Evolutionary conservation across 2,113 vertebrate genomes (phyloP).

Genomic region (Callorhinus ursinus): DNA sequence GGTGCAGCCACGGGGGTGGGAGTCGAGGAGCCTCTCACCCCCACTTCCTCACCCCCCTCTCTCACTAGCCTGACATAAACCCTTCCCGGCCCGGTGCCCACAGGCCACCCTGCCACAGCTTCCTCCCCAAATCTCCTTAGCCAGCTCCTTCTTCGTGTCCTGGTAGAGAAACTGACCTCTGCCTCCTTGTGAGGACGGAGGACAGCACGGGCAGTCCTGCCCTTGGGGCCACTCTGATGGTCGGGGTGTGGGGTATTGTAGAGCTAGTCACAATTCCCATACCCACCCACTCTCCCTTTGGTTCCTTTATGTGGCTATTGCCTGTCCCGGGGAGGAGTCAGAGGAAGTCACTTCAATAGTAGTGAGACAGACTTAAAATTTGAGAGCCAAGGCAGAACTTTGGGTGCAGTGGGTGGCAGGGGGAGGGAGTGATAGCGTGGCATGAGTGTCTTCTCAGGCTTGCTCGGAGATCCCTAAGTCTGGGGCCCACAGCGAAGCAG

Average conservation of each 20-base stretch:
- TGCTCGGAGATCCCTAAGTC: not conserved
- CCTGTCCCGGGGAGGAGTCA: not conserved
- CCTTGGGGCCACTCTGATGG: not conserved
- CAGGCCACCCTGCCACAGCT: not conserved
- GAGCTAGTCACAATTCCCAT: not conserved
- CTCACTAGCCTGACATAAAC: not conserved
- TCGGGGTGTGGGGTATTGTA: not conserved
- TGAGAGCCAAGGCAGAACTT: not conserved
- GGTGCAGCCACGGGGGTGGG: not conserved
- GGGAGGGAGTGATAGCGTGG: not conserved
- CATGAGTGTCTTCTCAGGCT: not conserved
- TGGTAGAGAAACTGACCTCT: not conserved
- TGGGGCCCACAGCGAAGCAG: not conserved
- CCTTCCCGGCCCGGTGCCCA: not conserved
- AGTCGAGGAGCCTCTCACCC: fast-evolving
- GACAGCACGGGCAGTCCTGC: not conserved
- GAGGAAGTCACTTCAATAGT: not conserved
- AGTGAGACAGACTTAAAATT: not conserved
- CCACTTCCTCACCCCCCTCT: not conserved
- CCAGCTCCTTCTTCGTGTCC: not conserved
- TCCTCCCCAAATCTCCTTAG: not conserved
- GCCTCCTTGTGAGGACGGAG: not conserved
- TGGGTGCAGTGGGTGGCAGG: not conserved
- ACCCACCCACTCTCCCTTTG: not conserved
- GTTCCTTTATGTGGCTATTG: not conserved